These are phyloP conservation scores for Centroberyx gerrardi DNA, from an alignment of 2,797 vertebrate species.

Conservation along the genomic window DNA sequence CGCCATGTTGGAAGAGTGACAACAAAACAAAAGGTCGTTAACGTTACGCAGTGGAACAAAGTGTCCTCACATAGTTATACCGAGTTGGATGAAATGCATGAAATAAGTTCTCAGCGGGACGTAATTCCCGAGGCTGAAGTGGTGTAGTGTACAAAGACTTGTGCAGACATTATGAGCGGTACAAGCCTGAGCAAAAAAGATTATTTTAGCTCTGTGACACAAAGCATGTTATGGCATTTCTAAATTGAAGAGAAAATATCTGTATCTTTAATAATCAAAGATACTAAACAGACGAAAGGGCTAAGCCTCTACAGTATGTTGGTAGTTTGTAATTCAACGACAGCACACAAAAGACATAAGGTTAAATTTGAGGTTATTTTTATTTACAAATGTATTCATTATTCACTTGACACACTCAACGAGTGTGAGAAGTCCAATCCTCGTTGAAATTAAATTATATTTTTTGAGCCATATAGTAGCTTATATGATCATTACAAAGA, in stretches of 20 bases:
- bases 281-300: constrained; percentile 12
- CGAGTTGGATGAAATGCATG: not conserved
- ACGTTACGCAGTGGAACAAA: not conserved
- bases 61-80: constrained; percentile 5
- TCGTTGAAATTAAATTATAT: constrained; percentile 57
- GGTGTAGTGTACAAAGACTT: not conserved
- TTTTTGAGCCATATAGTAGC: constrained; percentile 57
- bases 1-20: constrained; percentile 17
- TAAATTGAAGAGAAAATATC: constrained; percentile 13
- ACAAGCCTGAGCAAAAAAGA: too few relatives aligned
- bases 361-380: constrained; percentile 12
- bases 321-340: constrained; percentile 8
- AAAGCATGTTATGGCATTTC: constrained; percentile 7
- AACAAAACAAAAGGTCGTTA: constrained; percentile 38
- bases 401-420: constrained; percentile 12
- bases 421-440: constrained; percentile 38
- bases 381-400: constrained; percentile 10
- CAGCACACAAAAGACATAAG: constrained; percentile 8
- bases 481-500: constrained; percentile 67
- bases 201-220: constrained; percentile 18
- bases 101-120: constrained; percentile 1
- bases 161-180: not conserved
- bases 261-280: constrained; percentile 20
- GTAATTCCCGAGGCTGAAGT: constrained; percentile 14
- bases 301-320: constrained; percentile 10